Percentiles rank a stretch among this genome's conserved stretches.
Evolutionary conservation across 2,888 invertebrate genomes (phyloP).

Genomic region (Scaptomyza flava): DNA sequence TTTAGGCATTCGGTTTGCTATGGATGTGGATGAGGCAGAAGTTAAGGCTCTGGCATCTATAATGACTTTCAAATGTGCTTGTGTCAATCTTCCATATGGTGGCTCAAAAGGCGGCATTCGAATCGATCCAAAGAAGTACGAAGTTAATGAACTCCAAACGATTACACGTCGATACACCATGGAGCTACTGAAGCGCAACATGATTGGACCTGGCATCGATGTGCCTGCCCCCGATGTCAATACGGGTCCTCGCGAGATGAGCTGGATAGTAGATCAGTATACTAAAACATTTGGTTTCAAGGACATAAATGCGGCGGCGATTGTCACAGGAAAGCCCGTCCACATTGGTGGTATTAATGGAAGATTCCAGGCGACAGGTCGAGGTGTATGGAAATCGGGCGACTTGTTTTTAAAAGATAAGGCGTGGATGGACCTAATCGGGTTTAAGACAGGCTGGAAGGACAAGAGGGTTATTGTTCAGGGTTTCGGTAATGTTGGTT

Average conservation of each 20-base stretch:
- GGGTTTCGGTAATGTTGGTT: slow-evolving; percentile 98
- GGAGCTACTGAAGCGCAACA: slow-evolving; percentile 95
- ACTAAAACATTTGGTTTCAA: slow-evolving; percentile 96
- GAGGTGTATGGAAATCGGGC: slow-evolving; percentile 96
- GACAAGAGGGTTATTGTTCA: slow-evolving; percentile 97
- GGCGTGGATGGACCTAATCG: slow-evolving; percentile 96
- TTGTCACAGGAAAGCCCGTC: slow-evolving; percentile 98
- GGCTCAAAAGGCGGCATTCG: slow-evolving; percentile 98
- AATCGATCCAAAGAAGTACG: slow-evolving; percentile 96
- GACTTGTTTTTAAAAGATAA: slow-evolving; percentile 97
- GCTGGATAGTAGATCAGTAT: slow-evolving; percentile 99
- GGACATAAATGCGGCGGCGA: slow-evolving; percentile 98
- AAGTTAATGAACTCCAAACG: slow-evolving; percentile 96
- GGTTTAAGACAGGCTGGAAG: slow-evolving; percentile 96
- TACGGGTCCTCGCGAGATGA: slow-evolving; percentile 98
- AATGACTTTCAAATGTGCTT: slow-evolving; percentile 99
- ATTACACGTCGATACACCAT: slow-evolving; percentile 97
- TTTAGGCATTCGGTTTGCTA: slow-evolving; percentile 96
- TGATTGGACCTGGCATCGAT: slow-evolving; percentile 96
- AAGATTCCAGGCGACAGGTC: slow-evolving; percentile 97
- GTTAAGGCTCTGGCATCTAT: slow-evolving; percentile 97
- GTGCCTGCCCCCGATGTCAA: slow-evolving; percentile 99
- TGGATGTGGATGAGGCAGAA: slow-evolving; percentile 96
- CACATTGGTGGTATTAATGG: slow-evolving; percentile 99
- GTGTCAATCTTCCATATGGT: slow-evolving; percentile 99